Evolutionary conservation across 2,113 vertebrate genomes (phyloP).

Genomic region (Mormyrus lacerda): DNA sequence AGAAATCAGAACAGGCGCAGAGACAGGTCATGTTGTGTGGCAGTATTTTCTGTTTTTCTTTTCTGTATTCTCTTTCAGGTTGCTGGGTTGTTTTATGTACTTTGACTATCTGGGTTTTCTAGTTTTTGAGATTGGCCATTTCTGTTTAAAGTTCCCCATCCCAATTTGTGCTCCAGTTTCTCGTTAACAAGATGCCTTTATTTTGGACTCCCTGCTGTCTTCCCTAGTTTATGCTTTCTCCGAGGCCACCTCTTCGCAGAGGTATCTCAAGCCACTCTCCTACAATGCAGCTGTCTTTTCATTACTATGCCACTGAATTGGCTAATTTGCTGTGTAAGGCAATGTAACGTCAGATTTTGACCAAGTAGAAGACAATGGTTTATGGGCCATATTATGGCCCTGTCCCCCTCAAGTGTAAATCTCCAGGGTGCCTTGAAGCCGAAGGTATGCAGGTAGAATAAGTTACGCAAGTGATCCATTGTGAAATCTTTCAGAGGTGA

Average conservation of each 20-base stretch:
- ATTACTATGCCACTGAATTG: not conserved
- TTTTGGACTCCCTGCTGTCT: not conserved
- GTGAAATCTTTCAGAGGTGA: not conserved
- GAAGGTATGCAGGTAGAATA: not conserved
- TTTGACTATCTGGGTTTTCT: not conserved
- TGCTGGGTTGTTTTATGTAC: not conserved
- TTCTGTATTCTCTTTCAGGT: not conserved
- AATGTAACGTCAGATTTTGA: not conserved
- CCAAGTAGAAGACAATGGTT: not conserved
- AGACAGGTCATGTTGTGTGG: not conserved
- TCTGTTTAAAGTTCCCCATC: not conserved
- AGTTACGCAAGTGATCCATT: not conserved
- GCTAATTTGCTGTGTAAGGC: not conserved
- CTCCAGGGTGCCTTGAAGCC: not conserved
- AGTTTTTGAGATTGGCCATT: not conserved
- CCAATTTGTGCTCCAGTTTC: not conserved
- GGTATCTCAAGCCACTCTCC: not conserved
- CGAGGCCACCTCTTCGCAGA: not conserved
- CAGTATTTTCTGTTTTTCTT: not conserved
- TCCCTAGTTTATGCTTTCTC: not conserved
- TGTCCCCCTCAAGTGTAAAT: not conserved
- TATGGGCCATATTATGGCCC: not conserved
- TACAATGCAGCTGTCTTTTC: not conserved
- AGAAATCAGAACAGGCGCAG: not conserved
- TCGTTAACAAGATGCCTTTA: not conserved